phyloP scores from a whole-genome alignment of 2,113 vertebrate genomes.

The Hydropotes inermis region DNA sequence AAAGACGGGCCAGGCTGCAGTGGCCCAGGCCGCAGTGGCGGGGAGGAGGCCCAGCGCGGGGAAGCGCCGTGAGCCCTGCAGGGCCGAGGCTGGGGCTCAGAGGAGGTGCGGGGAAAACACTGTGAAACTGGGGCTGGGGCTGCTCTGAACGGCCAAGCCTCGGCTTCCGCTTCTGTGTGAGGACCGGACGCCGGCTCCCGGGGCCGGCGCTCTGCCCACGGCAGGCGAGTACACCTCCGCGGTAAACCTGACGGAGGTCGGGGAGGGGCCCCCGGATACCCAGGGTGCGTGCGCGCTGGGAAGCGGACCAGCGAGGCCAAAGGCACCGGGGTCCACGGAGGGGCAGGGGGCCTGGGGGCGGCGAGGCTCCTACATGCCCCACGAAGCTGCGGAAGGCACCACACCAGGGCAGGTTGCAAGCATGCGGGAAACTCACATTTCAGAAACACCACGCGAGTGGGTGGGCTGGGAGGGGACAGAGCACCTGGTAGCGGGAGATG shows the following conservation, averaged over 20 bases:
- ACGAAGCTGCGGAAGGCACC: fast-evolving
- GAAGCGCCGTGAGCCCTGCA: fast-evolving
- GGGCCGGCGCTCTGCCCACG: fast-evolving
- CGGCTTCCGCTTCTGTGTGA: background rate
- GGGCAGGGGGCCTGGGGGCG: background rate
- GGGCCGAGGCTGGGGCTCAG: fast-evolving
- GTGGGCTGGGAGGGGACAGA: background rate
- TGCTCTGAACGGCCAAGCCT: fast-evolving
- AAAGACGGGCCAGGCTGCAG: background rate
- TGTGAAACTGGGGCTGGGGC: too few relatives aligned
- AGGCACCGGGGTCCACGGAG: fast-evolving
- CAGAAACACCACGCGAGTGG: background rate
- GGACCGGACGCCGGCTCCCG: background rate
- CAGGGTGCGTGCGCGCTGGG: fast-evolving
- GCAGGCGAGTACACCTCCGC: background rate
- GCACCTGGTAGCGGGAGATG: background rate
- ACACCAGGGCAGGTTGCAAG: background rate
- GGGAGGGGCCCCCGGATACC: background rate
- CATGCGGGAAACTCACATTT: background rate
- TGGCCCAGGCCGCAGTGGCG: fast-evolving
- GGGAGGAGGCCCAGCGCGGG: fast-evolving
- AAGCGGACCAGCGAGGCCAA: background rate
- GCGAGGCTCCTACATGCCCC: fast-evolving
- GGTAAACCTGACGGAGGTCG: fast-evolving
- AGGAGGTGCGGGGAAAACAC: background rate